Percentiles rank a stretch among this genome's conserved stretches.
These are phyloP conservation scores for Hemibagrus wyckioides DNA, from an alignment of 2,113 vertebrate species.

Conservation along the genomic window DNA sequence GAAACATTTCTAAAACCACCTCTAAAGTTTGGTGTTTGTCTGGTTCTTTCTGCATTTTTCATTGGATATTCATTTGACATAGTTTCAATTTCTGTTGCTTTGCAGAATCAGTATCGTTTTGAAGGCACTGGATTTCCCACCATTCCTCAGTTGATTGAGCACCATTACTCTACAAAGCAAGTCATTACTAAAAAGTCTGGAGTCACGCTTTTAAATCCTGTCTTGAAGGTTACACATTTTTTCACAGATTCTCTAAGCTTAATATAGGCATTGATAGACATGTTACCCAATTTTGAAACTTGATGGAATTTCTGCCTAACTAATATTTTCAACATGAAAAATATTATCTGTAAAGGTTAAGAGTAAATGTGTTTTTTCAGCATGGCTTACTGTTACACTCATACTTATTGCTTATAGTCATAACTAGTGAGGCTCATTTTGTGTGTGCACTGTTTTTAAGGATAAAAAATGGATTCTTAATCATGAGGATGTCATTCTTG, in stretches of 20 bases:
- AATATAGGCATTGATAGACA: background rate
- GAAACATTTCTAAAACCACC: background rate
- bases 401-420: too few species aligned
- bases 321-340: background rate
- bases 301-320: background rate
- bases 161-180: conserved; percentile 92
- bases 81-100: background rate
- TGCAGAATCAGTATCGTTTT: conserved; percentile 91
- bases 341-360: background rate
- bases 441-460: background rate
- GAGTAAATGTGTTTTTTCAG: background rate
- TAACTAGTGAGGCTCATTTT: background rate
- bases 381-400: too few species aligned
- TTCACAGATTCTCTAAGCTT: background rate
- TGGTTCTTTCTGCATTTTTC: background rate
- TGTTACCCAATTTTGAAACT: background rate
- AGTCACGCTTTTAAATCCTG: conserved; percentile 88
- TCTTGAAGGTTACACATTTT: conserved; percentile 81
- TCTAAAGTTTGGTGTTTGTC: background rate
- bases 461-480: conserved; percentile 88
- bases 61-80: background rate
- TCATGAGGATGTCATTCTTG: conserved; percentile 91
- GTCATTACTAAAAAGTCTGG: conserved; percentile 98
- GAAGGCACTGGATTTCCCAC: conserved; percentile 94
- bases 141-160: conserved; percentile 95